Percentiles rank a stretch among this genome's conserved stretches.
Conservation (phyloP, 1,140 invertebrate species). For the Leguminivora glycinivorella region DNA sequence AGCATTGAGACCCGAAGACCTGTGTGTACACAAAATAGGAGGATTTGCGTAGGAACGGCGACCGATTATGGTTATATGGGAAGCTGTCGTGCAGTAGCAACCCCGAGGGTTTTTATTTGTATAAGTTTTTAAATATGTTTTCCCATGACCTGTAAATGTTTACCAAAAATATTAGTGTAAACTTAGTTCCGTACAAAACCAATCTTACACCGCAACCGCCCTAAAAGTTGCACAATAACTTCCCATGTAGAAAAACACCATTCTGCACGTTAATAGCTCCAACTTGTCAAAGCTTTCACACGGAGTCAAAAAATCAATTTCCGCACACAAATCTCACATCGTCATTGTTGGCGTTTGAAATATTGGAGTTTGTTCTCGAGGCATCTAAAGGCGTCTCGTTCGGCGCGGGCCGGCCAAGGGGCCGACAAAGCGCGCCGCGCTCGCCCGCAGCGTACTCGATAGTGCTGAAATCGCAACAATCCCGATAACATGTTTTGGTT, state of each 20-base stretch:
- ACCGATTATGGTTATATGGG: too few relatives aligned
- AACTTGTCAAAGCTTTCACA: constrained; percentile 74
- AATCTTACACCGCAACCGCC: constrained; percentile 16
- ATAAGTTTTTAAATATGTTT: not conserved
- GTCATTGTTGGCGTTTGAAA: constrained; percentile 72
- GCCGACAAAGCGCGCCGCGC: constrained; percentile 57
- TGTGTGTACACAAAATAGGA: too few relatives aligned
- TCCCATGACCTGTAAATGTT: constrained; percentile 16
- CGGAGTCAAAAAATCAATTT: constrained; percentile 74
- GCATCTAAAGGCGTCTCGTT: constrained; percentile 53
- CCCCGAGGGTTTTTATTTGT: not conserved
- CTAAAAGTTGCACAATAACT: constrained; percentile 50
- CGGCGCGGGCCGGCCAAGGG: constrained; percentile 40
- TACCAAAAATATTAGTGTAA: constrained; percentile 15
- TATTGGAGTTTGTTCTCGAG: constrained; percentile 59
- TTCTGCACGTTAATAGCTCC: constrained; percentile 43
- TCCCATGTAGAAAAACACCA: constrained; percentile 36
- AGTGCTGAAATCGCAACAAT: constrained; percentile 73
- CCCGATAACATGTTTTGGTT: constrained; percentile 69
- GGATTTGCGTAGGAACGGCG: too few relatives aligned
- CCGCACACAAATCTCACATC: constrained; percentile 72
- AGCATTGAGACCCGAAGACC: too few relatives aligned
- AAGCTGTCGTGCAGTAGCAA: not conserved
- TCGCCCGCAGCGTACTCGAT: constrained; percentile 57
- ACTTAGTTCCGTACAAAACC: constrained; percentile 11